A percentile compares a stretch with the other conserved stretches of the same genome.
Evolutionary conservation across 1,140 invertebrate genomes (phyloP).

Genomic region (Drosophila mojavensis): DNA sequence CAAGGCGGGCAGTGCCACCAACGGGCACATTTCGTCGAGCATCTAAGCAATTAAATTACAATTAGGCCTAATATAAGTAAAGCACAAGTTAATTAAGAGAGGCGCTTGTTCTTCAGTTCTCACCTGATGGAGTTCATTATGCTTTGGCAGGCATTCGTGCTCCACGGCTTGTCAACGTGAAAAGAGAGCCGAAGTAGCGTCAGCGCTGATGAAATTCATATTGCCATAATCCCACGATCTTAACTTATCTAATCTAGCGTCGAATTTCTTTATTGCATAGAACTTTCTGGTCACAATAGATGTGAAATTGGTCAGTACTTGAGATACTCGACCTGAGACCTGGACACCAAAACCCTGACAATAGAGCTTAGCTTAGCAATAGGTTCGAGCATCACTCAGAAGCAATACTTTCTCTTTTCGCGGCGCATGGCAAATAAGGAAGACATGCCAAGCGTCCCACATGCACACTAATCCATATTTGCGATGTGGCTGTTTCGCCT

Average conservation of each 20-base stretch:
- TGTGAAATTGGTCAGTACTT: too few relatives aligned
- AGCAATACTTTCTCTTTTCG: not conserved
- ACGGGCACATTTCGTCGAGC: constrained; percentile 59
- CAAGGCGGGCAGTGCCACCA: constrained; percentile 41
- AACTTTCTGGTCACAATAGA: not conserved
- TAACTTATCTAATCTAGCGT: constrained; percentile 16
- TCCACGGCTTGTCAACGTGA: not conserved
- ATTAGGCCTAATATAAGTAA: constrained; percentile 9
- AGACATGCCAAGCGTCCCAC: too few relatives aligned
- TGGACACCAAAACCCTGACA: too few relatives aligned
- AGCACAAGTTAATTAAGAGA: constrained; percentile 10
- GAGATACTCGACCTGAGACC: too few relatives aligned
- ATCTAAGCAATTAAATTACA: constrained; percentile 31
- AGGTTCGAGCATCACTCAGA: too few relatives aligned
- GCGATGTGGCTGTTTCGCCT: not conserved
- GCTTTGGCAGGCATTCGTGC: too few relatives aligned
- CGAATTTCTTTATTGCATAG: not conserved
- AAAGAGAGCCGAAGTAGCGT: not conserved
- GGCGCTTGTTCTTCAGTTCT: not conserved
- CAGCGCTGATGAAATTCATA: constrained; percentile 20
- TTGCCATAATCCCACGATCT: not conserved
- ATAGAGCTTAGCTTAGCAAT: too few relatives aligned
- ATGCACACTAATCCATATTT: too few relatives aligned
- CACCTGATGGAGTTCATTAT: too few relatives aligned
- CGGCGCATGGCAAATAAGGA: too few relatives aligned